Evolutionary conservation across 2,797 vertebrate species (phyloP).

Genomic region (Tiaroga cobitis): DNA sequence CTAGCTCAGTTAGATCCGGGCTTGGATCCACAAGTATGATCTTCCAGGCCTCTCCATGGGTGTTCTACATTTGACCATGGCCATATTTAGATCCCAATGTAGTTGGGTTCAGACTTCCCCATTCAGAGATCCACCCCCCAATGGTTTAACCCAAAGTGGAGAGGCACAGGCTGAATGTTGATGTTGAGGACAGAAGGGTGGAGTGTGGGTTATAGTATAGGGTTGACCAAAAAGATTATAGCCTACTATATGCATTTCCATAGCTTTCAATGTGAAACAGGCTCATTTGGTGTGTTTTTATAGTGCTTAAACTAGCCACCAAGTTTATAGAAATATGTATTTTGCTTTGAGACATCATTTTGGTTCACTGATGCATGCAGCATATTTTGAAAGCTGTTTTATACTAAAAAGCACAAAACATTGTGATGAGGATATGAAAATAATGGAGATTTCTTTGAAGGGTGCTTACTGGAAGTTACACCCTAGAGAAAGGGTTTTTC

Average conservation of each 20-base stretch:
- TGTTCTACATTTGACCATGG: not conserved
- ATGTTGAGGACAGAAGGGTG: constrained; percentile 5
- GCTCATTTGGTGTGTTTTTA: not conserved
- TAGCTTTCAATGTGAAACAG: not conserved
- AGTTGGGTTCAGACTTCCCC: not conserved
- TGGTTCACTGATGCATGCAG: constrained; percentile 16
- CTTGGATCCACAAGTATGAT: not conserved
- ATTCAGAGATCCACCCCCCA: not conserved
- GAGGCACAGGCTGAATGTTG: not conserved
- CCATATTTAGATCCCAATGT: constrained; percentile 31
- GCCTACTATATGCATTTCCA: not conserved
- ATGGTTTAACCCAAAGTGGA: constrained; percentile 28
- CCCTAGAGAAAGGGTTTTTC: not conserved
- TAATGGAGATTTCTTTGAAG: not conserved
- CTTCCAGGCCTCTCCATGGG: constrained; percentile 32
- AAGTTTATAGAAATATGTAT: not conserved
- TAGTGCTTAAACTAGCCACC: not conserved
- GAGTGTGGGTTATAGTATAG: constrained; percentile 7
- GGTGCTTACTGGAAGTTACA: not conserved
- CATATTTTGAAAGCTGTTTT: not conserved
- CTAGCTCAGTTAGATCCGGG: constrained; percentile 2
- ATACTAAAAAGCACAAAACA: not conserved
- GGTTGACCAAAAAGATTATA: not conserved
- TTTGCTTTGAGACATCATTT: not conserved
- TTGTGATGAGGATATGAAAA: constrained; percentile 3